phyloP scores from a whole-genome alignment of 2,888 invertebrate genomes.

The Nesidiocoris tenuis region DNA sequence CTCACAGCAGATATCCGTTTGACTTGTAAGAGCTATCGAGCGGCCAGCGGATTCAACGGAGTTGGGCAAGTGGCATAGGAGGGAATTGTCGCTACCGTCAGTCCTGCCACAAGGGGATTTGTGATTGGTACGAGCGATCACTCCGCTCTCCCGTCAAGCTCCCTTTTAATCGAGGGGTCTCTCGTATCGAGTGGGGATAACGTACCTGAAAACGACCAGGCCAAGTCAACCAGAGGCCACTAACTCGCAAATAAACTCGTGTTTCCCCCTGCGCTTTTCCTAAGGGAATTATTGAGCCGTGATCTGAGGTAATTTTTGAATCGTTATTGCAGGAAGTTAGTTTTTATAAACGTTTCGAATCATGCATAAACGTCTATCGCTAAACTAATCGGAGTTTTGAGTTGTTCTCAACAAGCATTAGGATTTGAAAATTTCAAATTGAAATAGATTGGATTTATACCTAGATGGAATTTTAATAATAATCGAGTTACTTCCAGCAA shows the following conservation, averaged over 20 bases:
- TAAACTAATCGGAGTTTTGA: too few species aligned
- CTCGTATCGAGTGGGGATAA: background rate
- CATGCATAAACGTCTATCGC: too few species aligned
- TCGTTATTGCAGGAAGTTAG: too few species aligned
- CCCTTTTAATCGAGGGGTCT: background rate
- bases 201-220: background rate
- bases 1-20: too few species aligned
- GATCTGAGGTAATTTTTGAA: too few species aligned
- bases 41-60: background rate
- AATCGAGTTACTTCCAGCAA: too few species aligned
- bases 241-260: constrained; percentile 23
- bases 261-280: background rate
- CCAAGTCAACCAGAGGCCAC: constrained; percentile 13
- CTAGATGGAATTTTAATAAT: too few species aligned
- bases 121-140: background rate
- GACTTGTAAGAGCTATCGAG: background rate
- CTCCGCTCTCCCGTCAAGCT: background rate
- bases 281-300: too few species aligned
- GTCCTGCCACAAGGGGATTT: background rate
- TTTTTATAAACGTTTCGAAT: too few species aligned
- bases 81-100: background rate
- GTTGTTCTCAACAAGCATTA: too few species aligned
- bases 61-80: background rate
- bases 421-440: too few species aligned
- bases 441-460: too few species aligned